phyloP scores from a whole-genome alignment of 2,113 vertebrate species.

The Potamarius usumacintae region DNA sequence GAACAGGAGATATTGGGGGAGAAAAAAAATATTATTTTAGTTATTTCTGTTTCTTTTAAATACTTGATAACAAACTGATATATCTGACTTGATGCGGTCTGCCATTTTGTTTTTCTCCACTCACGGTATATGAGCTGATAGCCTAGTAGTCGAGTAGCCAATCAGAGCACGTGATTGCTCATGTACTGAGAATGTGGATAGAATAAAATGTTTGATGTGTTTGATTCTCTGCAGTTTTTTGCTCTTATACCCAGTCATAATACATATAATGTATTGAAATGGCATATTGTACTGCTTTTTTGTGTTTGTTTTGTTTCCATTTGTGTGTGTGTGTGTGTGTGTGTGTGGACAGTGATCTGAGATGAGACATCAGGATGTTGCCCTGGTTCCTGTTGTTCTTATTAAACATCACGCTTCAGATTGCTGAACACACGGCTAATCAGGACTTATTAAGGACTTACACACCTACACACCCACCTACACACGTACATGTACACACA shows the following conservation, averaged over 20 bases:
- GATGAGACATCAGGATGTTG: background rate
- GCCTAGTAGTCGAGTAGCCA: too few species aligned
- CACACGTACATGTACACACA: background rate
- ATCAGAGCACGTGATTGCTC: too few species aligned
- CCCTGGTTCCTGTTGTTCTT: background rate
- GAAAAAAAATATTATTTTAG: too few species aligned
- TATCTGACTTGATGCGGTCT: too few species aligned
- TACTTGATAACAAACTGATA: too few species aligned
- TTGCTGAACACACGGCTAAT: conserved; percentile 2
- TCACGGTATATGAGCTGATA: too few species aligned
- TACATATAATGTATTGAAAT: background rate
- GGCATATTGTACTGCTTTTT: background rate
- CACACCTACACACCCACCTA: background rate
- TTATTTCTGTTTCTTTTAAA: too few species aligned
- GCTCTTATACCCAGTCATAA: background rate
- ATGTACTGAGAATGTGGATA: too few species aligned
- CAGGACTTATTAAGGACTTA: conserved; percentile 9
- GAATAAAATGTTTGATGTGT: background rate
- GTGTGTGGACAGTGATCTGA: too few species aligned
- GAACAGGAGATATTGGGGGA: too few species aligned
- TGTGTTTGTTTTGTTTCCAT: background rate
- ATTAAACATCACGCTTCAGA: conserved; percentile 3
- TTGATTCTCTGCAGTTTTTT: background rate
- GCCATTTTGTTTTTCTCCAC: too few species aligned
- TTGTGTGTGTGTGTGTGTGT: too few species aligned